Evolutionary conservation across 2,888 invertebrate genomes (phyloP), one percentile per base, ranked within the genome.

Genomic region (Tetragnatha montana): DNA sequence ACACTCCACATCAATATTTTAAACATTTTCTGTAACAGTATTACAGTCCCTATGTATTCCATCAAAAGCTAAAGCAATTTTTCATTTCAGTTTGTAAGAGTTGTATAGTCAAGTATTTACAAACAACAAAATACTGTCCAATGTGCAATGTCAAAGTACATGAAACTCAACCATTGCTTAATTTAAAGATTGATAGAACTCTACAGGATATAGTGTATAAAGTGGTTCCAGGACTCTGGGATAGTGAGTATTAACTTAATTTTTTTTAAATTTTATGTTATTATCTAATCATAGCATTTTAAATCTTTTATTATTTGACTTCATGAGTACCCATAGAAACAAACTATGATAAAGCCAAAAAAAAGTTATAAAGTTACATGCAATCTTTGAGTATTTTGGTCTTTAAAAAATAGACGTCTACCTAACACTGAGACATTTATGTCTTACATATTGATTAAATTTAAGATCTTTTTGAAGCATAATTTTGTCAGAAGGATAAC

Each of bases 141-240:
- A 96, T 97, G 87, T 98, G 98, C 94, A 97, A 98, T 94, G 96
- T 97, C 94, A 96, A 97, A 95, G 97, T 98, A 92, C 98, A 98
- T 94, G 97, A 97, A 93, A 97, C 97, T 14, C 97, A 97, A 93
- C 98, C 98, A 8, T 93, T 96, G 89, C 60, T 91, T 17, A 91
- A 91, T 88, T 74, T 91, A 22, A 92, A 94, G 91, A 92, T 97
- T 92, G 98, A 98, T 94, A 97, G 97, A 93, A 97, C 98, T 50
- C 95, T 98, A 84, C 98, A 98, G 94, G 98, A 98, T 92, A 97
- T 98, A 93, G 98, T 98, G 8, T 98, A 98, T 94, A 98, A 98
- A 94, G 94, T 98, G 92, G 98, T 98, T 84, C 98, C 98, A 81
- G 97, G 97, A n/a, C 95, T 98, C 19, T 98, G 97, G 93, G 96